Percentiles rank a stretch among this genome's conserved stretches.
Conservation (phyloP, 2,113 vertebrate genomes). For the Panthera leo region DNA sequence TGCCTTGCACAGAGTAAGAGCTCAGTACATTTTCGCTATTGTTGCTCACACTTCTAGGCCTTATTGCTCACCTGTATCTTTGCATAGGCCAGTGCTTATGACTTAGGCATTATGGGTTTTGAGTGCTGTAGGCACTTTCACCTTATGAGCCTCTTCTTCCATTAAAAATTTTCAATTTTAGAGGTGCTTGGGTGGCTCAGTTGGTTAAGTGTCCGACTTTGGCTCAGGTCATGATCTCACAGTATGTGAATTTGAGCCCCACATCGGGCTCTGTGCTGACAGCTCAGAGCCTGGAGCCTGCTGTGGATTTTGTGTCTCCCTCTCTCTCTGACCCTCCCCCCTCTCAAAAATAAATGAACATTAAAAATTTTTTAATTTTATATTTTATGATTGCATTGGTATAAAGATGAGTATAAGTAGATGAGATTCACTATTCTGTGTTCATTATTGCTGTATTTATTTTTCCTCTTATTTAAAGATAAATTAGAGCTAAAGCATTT, state of each 20-base stretch:
- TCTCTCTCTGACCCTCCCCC: too few species aligned
- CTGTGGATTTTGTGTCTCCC: too few species aligned
- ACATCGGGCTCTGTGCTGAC: too few species aligned
- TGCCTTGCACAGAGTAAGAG: neutral
- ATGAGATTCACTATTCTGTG: neutral
- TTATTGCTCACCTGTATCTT: neutral
- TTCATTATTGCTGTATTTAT: neutral
- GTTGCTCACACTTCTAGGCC: neutral
- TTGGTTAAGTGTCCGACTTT: too few species aligned
- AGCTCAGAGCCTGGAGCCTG: too few species aligned
- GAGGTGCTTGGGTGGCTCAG: too few species aligned
- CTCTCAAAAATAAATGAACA: neutral
- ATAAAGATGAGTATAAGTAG: neutral
- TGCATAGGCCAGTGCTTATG: neutral
- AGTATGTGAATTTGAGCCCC: too few species aligned
- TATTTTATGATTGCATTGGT: neutral
- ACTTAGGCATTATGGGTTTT: neutral
- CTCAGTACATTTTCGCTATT: neutral
- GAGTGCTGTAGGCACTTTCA: neutral
- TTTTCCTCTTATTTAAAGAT: slow-evolving; percentile 3
- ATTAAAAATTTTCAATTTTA: neutral
- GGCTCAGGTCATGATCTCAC: too few species aligned
- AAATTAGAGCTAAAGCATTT: neutral
- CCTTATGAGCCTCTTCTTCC: neutral
- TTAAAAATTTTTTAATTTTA: neutral